Conservation (phyloP, 2,888 invertebrate species). For the Leucophenga montana region DNA sequence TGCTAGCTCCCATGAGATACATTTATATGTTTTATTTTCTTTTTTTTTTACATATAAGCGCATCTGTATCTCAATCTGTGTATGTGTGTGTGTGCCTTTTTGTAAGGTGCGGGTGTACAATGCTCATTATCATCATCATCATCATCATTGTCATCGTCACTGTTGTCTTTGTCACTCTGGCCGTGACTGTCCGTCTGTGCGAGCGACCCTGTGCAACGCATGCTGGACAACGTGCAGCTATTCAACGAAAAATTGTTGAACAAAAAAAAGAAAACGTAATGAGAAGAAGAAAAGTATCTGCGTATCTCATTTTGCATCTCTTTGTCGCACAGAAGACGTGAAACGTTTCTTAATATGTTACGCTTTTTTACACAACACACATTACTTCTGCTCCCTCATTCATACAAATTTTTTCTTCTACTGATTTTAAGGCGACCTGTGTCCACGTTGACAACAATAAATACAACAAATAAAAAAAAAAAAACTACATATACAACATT, state of each 20-base stretch:
- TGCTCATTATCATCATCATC: too few species aligned
- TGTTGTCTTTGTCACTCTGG: too few species aligned
- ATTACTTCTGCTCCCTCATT: not conserved
- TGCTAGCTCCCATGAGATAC: too few species aligned
- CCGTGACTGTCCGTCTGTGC: too few species aligned
- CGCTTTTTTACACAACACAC: slow-evolving; percentile 12
- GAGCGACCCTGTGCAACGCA: not conserved
- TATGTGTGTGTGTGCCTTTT: slow-evolving; percentile 43
- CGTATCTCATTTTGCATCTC: slow-evolving; percentile 4
- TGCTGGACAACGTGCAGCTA: slow-evolving; percentile 8
- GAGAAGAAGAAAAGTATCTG: not conserved
- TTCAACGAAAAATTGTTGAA: too few species aligned
- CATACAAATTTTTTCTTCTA: not conserved
- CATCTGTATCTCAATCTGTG: slow-evolving; percentile 23
- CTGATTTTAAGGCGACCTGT: slow-evolving; percentile 50
- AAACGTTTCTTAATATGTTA: slow-evolving; percentile 17
- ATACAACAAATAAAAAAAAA: not conserved
- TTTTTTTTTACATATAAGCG: slow-evolving; percentile 25
- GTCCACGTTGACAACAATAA: slow-evolving; percentile 29
- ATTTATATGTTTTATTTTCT: slow-evolving; percentile 11
- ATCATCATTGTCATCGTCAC: too few species aligned
- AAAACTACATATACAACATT: slow-evolving; percentile 60
- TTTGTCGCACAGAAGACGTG: slow-evolving; percentile 10
- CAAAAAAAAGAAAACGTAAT: too few species aligned
- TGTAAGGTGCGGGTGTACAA: too few species aligned